phyloP scores from a whole-genome alignment of 2,888 invertebrate genomes.

The Trisateles emortualis region DNA sequence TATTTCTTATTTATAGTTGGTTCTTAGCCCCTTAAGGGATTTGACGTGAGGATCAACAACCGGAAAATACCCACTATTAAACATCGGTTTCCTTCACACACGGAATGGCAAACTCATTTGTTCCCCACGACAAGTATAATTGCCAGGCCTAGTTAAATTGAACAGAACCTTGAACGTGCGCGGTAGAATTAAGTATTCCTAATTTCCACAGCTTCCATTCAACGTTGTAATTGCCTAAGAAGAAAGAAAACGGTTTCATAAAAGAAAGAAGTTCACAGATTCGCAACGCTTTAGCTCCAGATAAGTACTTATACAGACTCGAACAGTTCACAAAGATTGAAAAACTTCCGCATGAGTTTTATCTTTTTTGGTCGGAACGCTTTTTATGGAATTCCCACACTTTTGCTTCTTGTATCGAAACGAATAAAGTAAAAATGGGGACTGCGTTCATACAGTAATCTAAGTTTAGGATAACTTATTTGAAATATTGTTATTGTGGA shows the following conservation, averaged over 20 bases:
- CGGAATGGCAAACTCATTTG: not conserved
- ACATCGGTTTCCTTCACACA: not conserved
- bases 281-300: constrained; percentile 15
- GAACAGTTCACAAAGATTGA: constrained; percentile 44
- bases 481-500: constrained; percentile 18
- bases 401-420: constrained; percentile 35
- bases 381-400: constrained; percentile 36
- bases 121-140: not conserved
- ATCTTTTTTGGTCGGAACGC: constrained; percentile 34
- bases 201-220: constrained; percentile 5
- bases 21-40: not conserved
- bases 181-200: constrained; percentile 1
- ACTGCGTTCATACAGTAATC: constrained; percentile 19
- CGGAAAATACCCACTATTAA: constrained; percentile 10
- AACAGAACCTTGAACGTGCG: not conserved
- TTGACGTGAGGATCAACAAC: constrained; percentile 7
- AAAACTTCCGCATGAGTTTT: constrained; percentile 43
- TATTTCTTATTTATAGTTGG: not conserved
- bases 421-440: constrained; percentile 30
- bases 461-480: constrained; percentile 32
- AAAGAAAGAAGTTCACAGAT: constrained; percentile 14
- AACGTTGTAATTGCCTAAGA: constrained; percentile 8
- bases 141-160: not conserved
- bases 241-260: constrained; percentile 9
- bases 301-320: constrained; percentile 29